These are phyloP conservation scores for Reinhardtius hippoglossoides DNA, from an alignment of 2,113 vertebrate species.

Conservation along the genomic window DNA sequence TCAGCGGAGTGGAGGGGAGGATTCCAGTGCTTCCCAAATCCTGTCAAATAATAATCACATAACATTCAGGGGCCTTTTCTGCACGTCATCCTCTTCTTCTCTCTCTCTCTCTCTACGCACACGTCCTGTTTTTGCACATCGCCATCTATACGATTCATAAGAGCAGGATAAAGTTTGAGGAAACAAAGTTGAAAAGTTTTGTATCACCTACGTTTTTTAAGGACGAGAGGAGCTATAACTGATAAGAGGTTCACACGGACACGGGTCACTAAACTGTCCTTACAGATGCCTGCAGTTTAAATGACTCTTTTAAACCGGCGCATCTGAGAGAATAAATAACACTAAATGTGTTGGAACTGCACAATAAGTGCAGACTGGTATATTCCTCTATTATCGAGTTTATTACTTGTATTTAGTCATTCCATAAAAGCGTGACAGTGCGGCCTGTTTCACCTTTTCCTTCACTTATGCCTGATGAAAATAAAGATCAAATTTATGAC, in stretches of 20 bases:
- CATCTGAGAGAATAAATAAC: neutral
- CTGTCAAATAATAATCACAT: conserved; percentile 12
- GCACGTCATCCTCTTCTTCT: neutral
- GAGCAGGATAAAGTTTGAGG: neutral
- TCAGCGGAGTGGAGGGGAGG: conserved; percentile 28
- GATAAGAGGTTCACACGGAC: neutral
- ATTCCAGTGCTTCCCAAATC: conserved; percentile 13
- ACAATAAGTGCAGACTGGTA: neutral
- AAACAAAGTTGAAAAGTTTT: neutral
- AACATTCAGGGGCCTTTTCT: neutral
- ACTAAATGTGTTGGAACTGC: conserved; percentile 13
- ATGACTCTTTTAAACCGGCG: neutral
- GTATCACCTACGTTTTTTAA: neutral
- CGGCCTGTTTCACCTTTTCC: conserved; percentile 1
- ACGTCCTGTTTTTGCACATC: neutral
- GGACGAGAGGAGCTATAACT: neutral
- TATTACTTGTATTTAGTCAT: neutral
- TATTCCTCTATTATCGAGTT: neutral
- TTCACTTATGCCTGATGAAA: conserved; percentile 2
- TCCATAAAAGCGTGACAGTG: neutral
- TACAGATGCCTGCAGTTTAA: neutral
- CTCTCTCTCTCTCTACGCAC: neutral
- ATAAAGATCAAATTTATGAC: conserved; percentile 13
- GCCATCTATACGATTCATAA: neutral
- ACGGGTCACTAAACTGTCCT: neutral